Base-by-base conservation (phyloP, 2,113 vertebrate species). In the Cromileptes altivelis region DNA sequence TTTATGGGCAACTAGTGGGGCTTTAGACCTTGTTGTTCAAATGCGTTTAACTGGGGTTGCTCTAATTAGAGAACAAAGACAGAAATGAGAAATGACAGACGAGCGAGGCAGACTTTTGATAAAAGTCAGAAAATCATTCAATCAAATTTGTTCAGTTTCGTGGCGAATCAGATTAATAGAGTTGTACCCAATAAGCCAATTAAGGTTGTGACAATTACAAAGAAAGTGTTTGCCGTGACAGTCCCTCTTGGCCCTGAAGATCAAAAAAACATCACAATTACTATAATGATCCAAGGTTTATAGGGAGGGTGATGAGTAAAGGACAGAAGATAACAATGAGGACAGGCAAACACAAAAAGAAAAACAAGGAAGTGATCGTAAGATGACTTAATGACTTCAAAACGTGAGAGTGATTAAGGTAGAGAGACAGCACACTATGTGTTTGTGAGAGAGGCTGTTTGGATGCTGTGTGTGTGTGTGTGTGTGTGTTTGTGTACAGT, bases 391-490 rank as follows among this genome's bases (percentile, higher is more conserved):
- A 81, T 69, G 49, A 75, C 50, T 57, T 30, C 17, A 64, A 70
- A 82, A 58, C 17, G 56, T 12, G 56, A 69, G 70, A 45, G 23
- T 57, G 42, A 62, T 13, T 18, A n/a, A 53, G 30, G 42, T 7
- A 23, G 47, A 82, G n/a, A 25, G 45, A 62, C 14, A 25, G n/a
- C 65, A 11, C 61, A 21, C 17, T 15, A 21, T 71, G 40, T 77
- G 60, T 71, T 75, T 75, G 33, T 50, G 21, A 49, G 21, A 57
- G 69, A 60, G 69, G 19, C 33, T 82, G 70, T 82, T 33, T 67
- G 67, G 47, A 57, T 79, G 65, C 37, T 61, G 25, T 40, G 17
- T 33, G 27, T 21, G 61, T 63, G 18, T 40, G 60, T 40, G 4
- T 42, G 30, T 52, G 33, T 72, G 64, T 73, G 62, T 73, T 30